Evolutionary conservation across 1,140 invertebrate genomes (phyloP).

Genomic region (Cydia strobilella): DNA sequence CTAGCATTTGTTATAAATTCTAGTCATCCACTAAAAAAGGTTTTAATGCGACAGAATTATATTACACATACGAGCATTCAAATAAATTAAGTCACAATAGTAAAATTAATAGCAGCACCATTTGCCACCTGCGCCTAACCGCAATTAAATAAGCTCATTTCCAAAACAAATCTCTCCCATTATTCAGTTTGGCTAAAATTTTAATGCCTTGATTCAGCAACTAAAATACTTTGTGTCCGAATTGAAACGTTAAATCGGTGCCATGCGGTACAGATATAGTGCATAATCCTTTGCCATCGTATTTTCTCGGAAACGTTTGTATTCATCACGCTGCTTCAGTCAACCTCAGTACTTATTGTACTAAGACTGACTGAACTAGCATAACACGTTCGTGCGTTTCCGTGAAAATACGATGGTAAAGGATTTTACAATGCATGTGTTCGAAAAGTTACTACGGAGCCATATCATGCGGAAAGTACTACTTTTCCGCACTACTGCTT

Average conservation of each 20-base stretch:
- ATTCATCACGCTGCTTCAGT: no score
- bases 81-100: not conserved
- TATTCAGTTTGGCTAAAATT: not conserved
- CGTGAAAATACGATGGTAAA: no score
- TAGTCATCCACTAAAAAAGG: not conserved
- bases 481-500: no score
- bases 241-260: not conserved
- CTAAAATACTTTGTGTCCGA: not conserved
- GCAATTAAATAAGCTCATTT: conserved; percentile 17
- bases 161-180: conserved; percentile 3
- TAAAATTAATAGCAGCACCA: not conserved
- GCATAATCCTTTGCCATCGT: no score
- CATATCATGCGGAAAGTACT: no score
- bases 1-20: not conserved
- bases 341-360: no score
- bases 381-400: no score
- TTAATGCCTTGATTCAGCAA: not conserved
- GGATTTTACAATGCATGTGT: no score
- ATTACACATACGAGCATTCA: not conserved
- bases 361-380: no score
- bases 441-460: no score
- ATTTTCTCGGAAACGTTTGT: no score
- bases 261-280: no score
- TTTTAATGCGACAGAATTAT: not conserved
- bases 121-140: not conserved